Base-by-base conservation (phyloP, 2,888 invertebrate genomes). In the Caenorhabditis sp. region DNA sequence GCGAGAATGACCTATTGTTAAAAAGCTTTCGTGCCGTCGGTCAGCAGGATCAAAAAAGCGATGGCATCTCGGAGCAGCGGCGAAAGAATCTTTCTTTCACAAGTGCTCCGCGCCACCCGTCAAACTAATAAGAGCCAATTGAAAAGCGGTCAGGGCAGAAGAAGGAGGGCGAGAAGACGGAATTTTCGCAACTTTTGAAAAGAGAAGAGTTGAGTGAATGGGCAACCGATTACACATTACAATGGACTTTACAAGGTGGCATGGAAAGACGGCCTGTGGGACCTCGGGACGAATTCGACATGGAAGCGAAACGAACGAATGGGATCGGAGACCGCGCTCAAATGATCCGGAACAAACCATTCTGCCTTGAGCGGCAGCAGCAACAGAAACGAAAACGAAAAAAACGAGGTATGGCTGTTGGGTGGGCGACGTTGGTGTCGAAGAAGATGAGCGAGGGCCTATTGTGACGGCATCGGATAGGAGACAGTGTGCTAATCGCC, bases 51-150 rank as follows among this genome's bases (percentile, higher is more conserved):
- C 35, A 37, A 61, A 62, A 72, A 43, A 58, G 55, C 56, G 43
- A 56, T 52, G 58, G 59, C 58, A 70, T 52, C 43, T 41, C 46
- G 5, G 32, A 48, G 55, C 66, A 50, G 20, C 46, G 53, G 53
- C 63, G 46, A 55, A 55, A 48, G 48, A 56, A 45, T n/a, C n/a
- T n/a, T n/a, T 58, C 30, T 35, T 35, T 32, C 68, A 70, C 71
- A 72, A 72, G 72, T 72, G 72, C 72, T 52, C 58, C 45, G 48
- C 56, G 26, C 50, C 63, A 35, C 50, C 56, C 56, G 59, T 52
- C 56, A 56, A 72, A 72, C 62, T 72, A 72, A 72, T 71, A 71
- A 72, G 72, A 72, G 72, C 63, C 72, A 72, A 72, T 72, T 63
- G 72, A 63, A 72, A 72, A 62, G 62, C 43, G 53, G 35, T 22